Base-by-base conservation (phyloP, 64 coral and sea anemone genomes). In the Exaiptasia diaphana region DNA sequence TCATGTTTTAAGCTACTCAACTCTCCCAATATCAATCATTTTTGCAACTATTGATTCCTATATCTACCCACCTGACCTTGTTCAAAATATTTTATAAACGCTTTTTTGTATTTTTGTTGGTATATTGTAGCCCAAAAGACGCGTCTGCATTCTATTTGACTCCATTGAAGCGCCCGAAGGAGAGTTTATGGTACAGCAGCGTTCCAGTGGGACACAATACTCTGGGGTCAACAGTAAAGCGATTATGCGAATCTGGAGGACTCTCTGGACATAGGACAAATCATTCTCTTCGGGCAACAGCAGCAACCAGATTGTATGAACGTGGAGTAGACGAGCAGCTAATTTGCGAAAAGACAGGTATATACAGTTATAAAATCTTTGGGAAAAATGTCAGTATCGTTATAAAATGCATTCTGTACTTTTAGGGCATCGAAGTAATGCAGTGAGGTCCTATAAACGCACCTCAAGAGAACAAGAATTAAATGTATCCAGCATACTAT, bases 311-410 rank as follows among this genome's bases (percentile, higher is more conserved):
- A 68, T 29, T 68, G 64, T 68, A 24, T 39, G 64, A 68, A 8
- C 15, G 34, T 21, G 64, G 64, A 17, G 14, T 68, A 29, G 64
- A 68, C 29, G 64, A 68, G 29, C 24, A 68, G 29, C 64, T 68
- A 0, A 68, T 68, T 29, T 68, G 64, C 36, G 64, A 68, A 28
- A 68, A 68, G 29, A 27, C 64, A 68, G 64, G 64, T 68, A 68
- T 25, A 32, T 69, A 35, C 14, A 69, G n/a, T 69, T 17, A 38
- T 4, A 35, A 42, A 10, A 10, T 69, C 18, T 69, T 30, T 68
- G 25, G 18, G 20, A 20, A 35, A 69, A 4, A 38, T 37, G 17
- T 38, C 9, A n/a, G n/a, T 17, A 36, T 69, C 26, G 18, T 6
- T 36, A 29, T n/a, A 15, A 69, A 34, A 34, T 32, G 10, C 38